phyloP scores from a whole-genome alignment of 2,797 vertebrate genomes.

The Brachyrhaphis roseni region DNA sequence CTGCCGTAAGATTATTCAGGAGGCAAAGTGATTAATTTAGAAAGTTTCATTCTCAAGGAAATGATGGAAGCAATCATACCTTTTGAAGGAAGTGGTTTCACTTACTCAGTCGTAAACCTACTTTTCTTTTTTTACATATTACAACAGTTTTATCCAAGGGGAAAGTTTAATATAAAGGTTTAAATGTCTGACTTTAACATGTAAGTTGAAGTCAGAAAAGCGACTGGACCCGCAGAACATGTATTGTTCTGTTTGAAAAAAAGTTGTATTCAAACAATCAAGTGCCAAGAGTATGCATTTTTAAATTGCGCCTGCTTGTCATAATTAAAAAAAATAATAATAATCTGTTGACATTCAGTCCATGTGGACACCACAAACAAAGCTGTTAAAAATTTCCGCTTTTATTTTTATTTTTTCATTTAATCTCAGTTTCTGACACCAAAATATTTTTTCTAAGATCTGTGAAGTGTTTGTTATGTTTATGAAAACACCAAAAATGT shows the following conservation, averaged over 20 bases:
- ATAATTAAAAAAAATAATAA: not conserved
- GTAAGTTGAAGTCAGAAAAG: not conserved
- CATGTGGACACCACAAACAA: not conserved
- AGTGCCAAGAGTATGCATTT: not conserved
- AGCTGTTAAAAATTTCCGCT: not conserved
- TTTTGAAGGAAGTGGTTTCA: not conserved
- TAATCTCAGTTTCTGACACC: not conserved
- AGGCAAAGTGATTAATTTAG: not conserved
- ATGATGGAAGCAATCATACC: not conserved
- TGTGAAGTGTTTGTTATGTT: not conserved
- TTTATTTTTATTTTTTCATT: not conserved
- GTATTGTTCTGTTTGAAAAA: not conserved
- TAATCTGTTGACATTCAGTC: not conserved
- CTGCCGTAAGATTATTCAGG: constrained; percentile 1
- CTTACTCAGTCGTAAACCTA: not conserved
- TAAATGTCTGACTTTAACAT: not conserved
- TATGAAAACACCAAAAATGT: not conserved
- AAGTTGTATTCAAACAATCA: not conserved
- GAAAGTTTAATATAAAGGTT: not conserved
- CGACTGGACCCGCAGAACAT: not conserved
- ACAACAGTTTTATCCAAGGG: not conserved
- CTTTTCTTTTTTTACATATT: not conserved
- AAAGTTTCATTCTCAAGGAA: not conserved
- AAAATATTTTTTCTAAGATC: not conserved
- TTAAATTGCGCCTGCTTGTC: not conserved